phyloP scores from a whole-genome alignment of 1,140 invertebrate genomes.

The Phortica variegata region DNA sequence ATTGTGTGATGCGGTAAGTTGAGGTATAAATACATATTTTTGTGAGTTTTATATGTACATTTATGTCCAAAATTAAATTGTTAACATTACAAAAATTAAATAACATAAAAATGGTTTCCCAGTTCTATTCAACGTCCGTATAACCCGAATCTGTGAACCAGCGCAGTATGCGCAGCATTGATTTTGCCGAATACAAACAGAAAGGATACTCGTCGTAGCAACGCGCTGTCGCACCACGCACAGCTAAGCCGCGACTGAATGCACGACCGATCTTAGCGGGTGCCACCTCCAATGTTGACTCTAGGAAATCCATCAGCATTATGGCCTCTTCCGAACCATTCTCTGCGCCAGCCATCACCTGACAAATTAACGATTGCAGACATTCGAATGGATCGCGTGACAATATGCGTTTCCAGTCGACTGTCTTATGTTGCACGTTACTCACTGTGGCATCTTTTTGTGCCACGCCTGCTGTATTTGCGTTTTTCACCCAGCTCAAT shows the following conservation, averaged over 20 bases:
- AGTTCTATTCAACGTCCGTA: too few species aligned
- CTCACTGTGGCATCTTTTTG: background rate
- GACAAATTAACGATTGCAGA: slow-evolving; percentile 51
- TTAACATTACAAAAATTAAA: too few species aligned
- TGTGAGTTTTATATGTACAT: too few species aligned
- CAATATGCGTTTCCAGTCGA: slow-evolving; percentile 52
- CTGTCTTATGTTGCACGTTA: slow-evolving; percentile 2
- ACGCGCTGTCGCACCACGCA: slow-evolving; percentile 29
- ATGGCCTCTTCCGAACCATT: slow-evolving; percentile 36
- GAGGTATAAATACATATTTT: too few species aligned
- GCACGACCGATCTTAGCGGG: slow-evolving; percentile 41
- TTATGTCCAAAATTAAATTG: too few species aligned
- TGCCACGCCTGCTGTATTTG: slow-evolving; percentile 7
- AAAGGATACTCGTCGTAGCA: slow-evolving; percentile 53
- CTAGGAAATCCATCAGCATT: slow-evolving; percentile 42
- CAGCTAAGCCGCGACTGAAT: slow-evolving; percentile 41
- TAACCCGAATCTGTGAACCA: slow-evolving; percentile 42
- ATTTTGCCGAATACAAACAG: slow-evolving; percentile 52
- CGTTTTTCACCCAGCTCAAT: slow-evolving; percentile 13
- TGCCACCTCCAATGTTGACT: slow-evolving; percentile 37
- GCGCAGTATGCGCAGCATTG: slow-evolving; percentile 44
- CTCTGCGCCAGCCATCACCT: slow-evolving; percentile 49
- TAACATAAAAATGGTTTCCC: too few species aligned
- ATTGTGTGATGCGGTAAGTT: too few species aligned
- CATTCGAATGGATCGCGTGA: slow-evolving; percentile 53